Evolutionary conservation across 2,888 invertebrate genomes (phyloP).

Genomic region (Stenodema calcarata): DNA sequence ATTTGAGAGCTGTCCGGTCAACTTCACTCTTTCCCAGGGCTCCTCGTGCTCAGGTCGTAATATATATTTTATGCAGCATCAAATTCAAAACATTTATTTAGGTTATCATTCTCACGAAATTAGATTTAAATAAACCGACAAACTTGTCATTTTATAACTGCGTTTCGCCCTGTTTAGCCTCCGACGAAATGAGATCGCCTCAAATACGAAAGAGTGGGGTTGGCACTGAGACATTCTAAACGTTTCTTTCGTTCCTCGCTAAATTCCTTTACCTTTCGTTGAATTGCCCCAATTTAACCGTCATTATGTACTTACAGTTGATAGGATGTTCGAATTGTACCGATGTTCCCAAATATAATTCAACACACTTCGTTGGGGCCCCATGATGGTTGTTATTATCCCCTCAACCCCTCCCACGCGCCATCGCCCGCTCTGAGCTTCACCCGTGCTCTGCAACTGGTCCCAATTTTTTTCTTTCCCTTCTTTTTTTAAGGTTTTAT

Average conservation of each 20-base stretch:
- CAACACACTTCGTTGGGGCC: neutral
- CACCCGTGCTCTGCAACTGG: neutral
- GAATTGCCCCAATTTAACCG: too few relatives aligned
- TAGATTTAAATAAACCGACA: neutral
- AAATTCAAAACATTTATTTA: neutral
- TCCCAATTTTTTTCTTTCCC: neutral
- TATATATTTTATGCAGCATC: neutral
- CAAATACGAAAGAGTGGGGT: too few relatives aligned
- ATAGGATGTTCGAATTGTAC: too few relatives aligned
- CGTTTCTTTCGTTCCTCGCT: too few relatives aligned
- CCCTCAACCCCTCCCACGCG: neutral
- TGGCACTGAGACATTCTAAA: too few relatives aligned
- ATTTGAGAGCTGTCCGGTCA: neutral
- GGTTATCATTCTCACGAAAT: neutral
- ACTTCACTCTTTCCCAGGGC: neutral
- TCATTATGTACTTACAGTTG: too few relatives aligned
- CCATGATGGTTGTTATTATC: neutral
- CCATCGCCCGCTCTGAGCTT: neutral
- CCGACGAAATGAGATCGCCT: too few relatives aligned
- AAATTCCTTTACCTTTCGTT: too few relatives aligned
- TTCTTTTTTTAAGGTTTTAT: neutral
- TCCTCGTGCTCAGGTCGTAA: neutral
- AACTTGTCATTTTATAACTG: neutral
- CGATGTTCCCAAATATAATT: too few relatives aligned
- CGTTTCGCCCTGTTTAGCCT: neutral